These are phyloP conservation scores for Acestrorhynchus altus DNA, from an alignment of 2,797 vertebrate genomes.

Conservation along the genomic window DNA sequence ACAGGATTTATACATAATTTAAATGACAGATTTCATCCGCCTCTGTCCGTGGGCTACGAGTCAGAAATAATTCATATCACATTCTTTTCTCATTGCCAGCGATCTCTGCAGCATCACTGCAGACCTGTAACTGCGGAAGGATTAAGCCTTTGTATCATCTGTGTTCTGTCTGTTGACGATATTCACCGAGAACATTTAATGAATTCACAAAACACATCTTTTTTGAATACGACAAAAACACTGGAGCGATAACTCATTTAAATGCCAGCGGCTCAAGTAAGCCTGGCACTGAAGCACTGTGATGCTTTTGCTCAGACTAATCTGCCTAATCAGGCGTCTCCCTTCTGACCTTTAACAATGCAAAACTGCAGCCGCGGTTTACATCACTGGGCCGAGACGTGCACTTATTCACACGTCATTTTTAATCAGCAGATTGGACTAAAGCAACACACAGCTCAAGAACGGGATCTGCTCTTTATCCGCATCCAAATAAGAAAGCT, in stretches of 20 bases:
- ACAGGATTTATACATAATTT: too few relatives aligned
- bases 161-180: too few relatives aligned
- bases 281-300: background rate
- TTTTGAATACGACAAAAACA: background rate
- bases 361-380: background rate
- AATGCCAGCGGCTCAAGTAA: background rate
- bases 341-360: background rate
- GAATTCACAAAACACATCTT: too few relatives aligned
- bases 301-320: background rate
- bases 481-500: background rate
- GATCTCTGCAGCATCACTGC: too few relatives aligned
- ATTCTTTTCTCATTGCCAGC: too few relatives aligned
- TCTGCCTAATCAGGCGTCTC: conserved; percentile 9
- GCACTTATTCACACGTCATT: background rate
- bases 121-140: too few relatives aligned
- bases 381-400: background rate
- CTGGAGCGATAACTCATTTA: background rate
- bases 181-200: too few relatives aligned
- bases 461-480: background rate
- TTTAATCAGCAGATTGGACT: background rate
- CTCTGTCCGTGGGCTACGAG: too few relatives aligned
- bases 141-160: too few relatives aligned
- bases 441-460: background rate
- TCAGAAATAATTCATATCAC: too few relatives aligned
- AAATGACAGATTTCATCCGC: too few relatives aligned